Evolutionary conservation across 1,140 invertebrate species (phyloP).

Genomic region (Olivierus martensii): DNA sequence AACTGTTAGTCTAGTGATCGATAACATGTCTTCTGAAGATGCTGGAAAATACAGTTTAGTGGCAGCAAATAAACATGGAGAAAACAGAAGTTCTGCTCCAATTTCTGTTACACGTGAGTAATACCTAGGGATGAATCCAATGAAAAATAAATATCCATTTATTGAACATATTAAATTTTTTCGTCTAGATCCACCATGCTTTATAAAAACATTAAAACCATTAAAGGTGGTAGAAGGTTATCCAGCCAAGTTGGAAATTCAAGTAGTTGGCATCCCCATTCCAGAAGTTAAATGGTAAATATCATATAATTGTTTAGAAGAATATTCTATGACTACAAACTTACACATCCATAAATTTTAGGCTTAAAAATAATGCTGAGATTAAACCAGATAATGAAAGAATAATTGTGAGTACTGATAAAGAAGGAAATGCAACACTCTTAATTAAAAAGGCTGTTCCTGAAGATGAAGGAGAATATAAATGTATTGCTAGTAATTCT

Average conservation of each 20-base stretch:
- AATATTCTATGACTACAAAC: too few relatives aligned
- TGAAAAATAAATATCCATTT: too few relatives aligned
- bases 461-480: constrained; percentile 39
- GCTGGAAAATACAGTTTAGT: constrained; percentile 41
- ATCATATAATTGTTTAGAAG: too few relatives aligned
- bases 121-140: too few relatives aligned
- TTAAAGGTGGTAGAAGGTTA: constrained; percentile 52
- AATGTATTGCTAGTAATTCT: constrained; percentile 38
- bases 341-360: neutral
- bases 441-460: constrained; percentile 35
- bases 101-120: constrained; percentile 25
- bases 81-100: constrained; percentile 26
- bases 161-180: too few relatives aligned
- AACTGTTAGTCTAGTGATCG: constrained; percentile 35
- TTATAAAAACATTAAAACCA: constrained; percentile 49
- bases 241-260: constrained; percentile 30
- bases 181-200: too few relatives aligned
- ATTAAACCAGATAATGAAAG: too few relatives aligned
- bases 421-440: constrained; percentile 60
- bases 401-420: constrained; percentile 37
- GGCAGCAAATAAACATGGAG: constrained; percentile 35
- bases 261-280: constrained; percentile 50
- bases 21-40: constrained; percentile 41
- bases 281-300: constrained; percentile 54
- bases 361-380: neutral